A percentile compares a stretch with the other conserved stretches of the same genome.
Conservation (phyloP, 2,113 vertebrate species). For the Dicerorhinus sumatrensis region DNA sequence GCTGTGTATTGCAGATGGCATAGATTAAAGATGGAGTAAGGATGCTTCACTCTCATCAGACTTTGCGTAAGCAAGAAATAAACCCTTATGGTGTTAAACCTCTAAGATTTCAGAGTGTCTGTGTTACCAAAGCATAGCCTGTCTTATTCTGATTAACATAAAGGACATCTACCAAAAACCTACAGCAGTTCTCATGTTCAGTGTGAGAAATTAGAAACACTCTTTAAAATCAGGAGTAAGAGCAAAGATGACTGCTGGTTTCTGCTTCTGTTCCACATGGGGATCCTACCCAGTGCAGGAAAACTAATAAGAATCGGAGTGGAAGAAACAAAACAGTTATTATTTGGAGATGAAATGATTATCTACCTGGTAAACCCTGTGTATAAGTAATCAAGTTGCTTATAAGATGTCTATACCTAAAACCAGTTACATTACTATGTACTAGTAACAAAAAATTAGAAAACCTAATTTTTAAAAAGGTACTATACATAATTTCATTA, state of each 20-base stretch:
- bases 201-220: not conserved
- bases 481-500: not conserved
- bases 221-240: not conserved
- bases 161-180: not conserved
- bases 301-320: not conserved
- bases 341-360: not conserved
- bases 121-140: not conserved
- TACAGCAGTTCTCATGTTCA: not conserved
- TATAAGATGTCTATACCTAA: not conserved
- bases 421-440: not conserved
- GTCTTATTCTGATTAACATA: not conserved
- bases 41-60: conserved; percentile 65
- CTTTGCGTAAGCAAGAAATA: conserved; percentile 64
- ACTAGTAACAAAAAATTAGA: not conserved
- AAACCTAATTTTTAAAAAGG: not conserved
- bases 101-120: conserved; percentile 32
- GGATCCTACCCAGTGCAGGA: not conserved
- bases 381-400: not conserved
- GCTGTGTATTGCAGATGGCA: conserved; percentile 63
- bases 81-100: conserved; percentile 55
- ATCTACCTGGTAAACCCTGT: not conserved
- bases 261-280: not conserved
- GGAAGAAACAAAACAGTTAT: not conserved
- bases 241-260: not conserved
- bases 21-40: conserved; percentile 66